Base-by-base conservation (phyloP, 1,140 invertebrate species). In the Drosophila truncata region DNA sequence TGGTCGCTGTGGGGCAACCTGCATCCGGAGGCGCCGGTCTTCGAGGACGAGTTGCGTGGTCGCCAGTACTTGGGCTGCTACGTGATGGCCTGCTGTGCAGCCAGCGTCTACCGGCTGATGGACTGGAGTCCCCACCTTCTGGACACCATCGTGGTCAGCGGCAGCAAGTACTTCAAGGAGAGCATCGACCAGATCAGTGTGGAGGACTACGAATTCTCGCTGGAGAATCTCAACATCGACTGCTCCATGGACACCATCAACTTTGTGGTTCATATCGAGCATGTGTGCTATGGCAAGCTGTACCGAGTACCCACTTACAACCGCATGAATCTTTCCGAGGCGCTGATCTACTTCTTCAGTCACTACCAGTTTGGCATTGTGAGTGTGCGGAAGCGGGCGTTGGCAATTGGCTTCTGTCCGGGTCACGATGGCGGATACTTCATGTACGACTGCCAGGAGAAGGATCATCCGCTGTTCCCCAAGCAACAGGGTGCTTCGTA, bases 401-500 rank as follows among this genome's bases (percentile, higher is more conserved):
- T 95, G 50, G 94, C 94, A 13, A 95, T 95, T 77, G 95, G 95
- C 1, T 95, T 93, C 80, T 82, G 88, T 39, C 82, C 86, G 10
- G 87, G 91, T 0, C 74, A 80, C 52, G 93, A 93, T 29, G 80
- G 80, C 6, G 95, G 95, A 10, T 95, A 95, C 78, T 95, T 95
- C 71, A 94, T 95, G 94, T 95, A 94, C 80, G 95, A 95, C 73
- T 95, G 94, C 72, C 94, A 95, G 85, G 94, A 94, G 60, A 93
- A 93, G 79, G 95, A 95, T 29, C 92, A 93, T 18, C 95, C 95
- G 0, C 91, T 95, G 80, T 95, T 95, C 88, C 92, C 93, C 46
- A 94, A 94, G 4, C 93, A 93, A 14, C 93, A 94, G 80, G 95
- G 94, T 7, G 92, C 93, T 25, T 93, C 94, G 4, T 95, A 95